Conservation (phyloP, 2,113 vertebrate species). For the Neolamprologus tretocephalus region DNA sequence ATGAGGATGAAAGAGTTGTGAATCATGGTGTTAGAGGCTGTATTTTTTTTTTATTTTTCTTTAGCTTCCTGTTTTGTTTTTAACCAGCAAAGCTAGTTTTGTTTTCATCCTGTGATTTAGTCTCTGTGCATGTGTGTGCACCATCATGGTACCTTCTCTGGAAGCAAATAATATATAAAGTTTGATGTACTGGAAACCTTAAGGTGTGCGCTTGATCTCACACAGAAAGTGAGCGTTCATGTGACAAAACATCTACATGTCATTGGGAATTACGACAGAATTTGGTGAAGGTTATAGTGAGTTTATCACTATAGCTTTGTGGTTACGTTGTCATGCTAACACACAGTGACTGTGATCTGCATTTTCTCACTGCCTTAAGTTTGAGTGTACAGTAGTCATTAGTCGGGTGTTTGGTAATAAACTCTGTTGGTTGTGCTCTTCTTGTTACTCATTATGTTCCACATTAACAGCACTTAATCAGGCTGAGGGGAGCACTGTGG, state of each 20-base stretch:
- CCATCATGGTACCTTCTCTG: background rate
- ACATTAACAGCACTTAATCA: background rate
- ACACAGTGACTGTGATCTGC: background rate
- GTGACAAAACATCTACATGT: background rate
- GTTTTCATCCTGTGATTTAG: background rate
- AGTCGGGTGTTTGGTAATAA: background rate
- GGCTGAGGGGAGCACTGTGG: background rate
- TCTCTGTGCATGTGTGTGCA: background rate
- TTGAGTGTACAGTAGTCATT: background rate
- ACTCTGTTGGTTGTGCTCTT: background rate
- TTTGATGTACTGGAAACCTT: background rate
- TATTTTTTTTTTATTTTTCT: background rate
- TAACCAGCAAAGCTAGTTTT: background rate
- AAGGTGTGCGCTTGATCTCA: background rate
- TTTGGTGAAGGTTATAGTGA: background rate
- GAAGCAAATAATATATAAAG: background rate
- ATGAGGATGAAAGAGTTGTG: background rate
- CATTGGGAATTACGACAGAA: background rate
- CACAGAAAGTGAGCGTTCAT: background rate
- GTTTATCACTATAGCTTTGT: background rate
- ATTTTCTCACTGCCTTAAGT: background rate
- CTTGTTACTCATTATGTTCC: background rate
- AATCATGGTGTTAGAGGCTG: background rate
- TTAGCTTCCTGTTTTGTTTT: background rate
- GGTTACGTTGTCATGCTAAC: background rate